Evolutionary conservation across 2,113 vertebrate species (phyloP), one percentile per base, ranked within the genome.

Genomic region (Romanogobio albipinnatus): DNA sequence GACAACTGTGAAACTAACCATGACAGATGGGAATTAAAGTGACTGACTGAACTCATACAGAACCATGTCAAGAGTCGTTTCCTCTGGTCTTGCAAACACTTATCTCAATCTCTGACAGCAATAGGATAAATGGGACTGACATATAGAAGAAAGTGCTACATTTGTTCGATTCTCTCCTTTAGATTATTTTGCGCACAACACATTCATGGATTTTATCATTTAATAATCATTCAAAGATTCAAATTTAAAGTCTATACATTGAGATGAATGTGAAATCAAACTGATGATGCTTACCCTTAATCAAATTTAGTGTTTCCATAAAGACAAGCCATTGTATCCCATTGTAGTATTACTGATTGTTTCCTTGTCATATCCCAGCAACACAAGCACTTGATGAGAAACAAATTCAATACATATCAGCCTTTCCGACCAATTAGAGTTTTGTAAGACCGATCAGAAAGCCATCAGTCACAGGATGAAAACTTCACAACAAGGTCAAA

Each of bases 1-100:
- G 94, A 95, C 93, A 95, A 86, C 91, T 92, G 91, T 92, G 91
- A 94, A 94, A 94, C 93, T 93, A 95, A 95, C 92, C 93, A 93
- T 94, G 94, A 95, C 93, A 91, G 93, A 94, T 94, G 93, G 88
- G 88, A 91, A 93, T 93, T 93, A 92, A 94, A 94, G 93, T 92
- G 93, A 94, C 90, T 93, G 91, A 87, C 89, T 90, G 89, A 91
- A 91, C 47, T 86, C 75, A 83, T 68, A 61, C 75, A 78, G 80
- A 81, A 78, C 58, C 53, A 71, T 83, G 85, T 88, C 81, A 86
- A 59, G 39, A 70, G 59, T 64, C 83, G 59, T 81, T 85, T 85
- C 58, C 80, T 80, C 19, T 36, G 24, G 17, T 76, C 33, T 29
- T 26, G 47, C 15, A 79, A 66, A 74, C 29, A 73, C 13, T 51